Evolutionary conservation across 1,140 invertebrate species (phyloP).

Genomic region (Hirudo medicinalis): DNA sequence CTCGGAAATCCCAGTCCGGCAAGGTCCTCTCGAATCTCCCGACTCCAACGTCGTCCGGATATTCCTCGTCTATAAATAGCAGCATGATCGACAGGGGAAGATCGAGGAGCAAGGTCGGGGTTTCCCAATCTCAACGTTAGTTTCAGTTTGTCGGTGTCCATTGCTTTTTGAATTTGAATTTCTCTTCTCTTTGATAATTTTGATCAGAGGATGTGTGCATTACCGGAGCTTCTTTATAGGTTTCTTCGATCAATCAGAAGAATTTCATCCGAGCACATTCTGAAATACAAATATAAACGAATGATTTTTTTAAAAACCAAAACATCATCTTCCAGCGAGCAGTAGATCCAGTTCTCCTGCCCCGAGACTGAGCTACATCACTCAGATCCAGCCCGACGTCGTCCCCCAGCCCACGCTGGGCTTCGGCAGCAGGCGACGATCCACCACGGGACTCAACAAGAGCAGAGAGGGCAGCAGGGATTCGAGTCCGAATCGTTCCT

Average conservation of each 20-base stretch:
- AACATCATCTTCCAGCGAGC: slow-evolving; percentile 47
- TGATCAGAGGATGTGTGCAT: no score
- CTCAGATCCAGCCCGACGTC: slow-evolving; percentile 28
- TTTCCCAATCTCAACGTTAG: slow-evolving; percentile 82
- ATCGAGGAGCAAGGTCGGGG: slow-evolving; percentile 51
- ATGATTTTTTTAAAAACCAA: no score
- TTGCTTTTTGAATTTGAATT: neutral
- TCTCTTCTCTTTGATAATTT: no score
- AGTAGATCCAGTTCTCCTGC: slow-evolving; percentile 75
- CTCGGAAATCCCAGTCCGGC: slow-evolving; percentile 2
- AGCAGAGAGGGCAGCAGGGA: slow-evolving; percentile 49
- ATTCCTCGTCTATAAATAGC: neutral
- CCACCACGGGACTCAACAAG: slow-evolving; percentile 34
- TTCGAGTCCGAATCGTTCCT: slow-evolving; percentile 45
- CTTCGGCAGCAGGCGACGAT: slow-evolving; percentile 28
- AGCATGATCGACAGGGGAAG: slow-evolving; percentile 47
- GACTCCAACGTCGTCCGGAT: neutral
- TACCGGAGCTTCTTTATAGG: neutral
- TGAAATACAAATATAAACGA: no score
- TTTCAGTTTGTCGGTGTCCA: slow-evolving; percentile 24
- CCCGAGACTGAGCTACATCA: slow-evolving; percentile 50
- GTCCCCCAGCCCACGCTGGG: slow-evolving; percentile 27
- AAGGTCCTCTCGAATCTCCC: neutral
- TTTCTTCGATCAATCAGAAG: neutral
- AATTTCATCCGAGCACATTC: no score